Percentiles rank a stretch among this genome's conserved stretches.
Conservation (phyloP, 2,888 invertebrate species). For the Erannis defoliaria region DNA sequence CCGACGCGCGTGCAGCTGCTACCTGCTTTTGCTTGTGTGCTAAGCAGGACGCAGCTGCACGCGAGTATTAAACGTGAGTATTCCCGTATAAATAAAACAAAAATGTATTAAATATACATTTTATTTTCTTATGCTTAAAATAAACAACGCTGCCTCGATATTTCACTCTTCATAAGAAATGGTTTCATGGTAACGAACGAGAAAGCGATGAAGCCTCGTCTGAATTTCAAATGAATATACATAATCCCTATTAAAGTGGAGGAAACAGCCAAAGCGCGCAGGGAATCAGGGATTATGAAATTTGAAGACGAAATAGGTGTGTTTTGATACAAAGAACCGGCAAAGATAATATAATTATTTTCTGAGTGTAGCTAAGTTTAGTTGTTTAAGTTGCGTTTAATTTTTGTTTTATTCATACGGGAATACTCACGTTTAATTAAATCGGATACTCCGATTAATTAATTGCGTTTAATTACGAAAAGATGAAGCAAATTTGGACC, state of each 20-base stretch:
- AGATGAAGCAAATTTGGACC: too few species aligned
- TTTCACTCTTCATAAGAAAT: conserved; percentile 45
- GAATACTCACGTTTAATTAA: too few species aligned
- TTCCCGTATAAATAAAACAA: neutral
- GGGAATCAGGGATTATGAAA: conserved; percentile 57
- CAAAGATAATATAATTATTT: conserved; percentile 41
- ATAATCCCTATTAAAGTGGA: conserved; percentile 69
- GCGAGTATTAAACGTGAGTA: too few species aligned
- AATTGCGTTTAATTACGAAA: too few species aligned
- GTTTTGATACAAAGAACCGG: conserved; percentile 51
- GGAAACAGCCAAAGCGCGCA: conserved; percentile 54
- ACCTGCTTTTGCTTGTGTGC: too few species aligned
- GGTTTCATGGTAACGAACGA: conserved; percentile 61
- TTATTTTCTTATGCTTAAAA: conserved; percentile 1
- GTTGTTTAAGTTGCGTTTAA: conserved; percentile 54
- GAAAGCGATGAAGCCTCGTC: conserved; percentile 65
- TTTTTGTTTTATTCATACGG: too few species aligned
- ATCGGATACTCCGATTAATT: too few species aligned
- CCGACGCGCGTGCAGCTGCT: too few species aligned
- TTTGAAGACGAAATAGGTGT: conserved; percentile 47
- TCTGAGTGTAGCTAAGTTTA: conserved; percentile 43
- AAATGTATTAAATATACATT: neutral
- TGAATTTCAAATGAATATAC: conserved; percentile 72
- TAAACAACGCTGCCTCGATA: conserved; percentile 16
- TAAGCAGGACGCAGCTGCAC: too few species aligned